Percentiles rank a stretch among this genome's conserved stretches.
phyloP scores from a whole-genome alignment of 2,797 vertebrate species.

The Paguma larvata region DNA sequence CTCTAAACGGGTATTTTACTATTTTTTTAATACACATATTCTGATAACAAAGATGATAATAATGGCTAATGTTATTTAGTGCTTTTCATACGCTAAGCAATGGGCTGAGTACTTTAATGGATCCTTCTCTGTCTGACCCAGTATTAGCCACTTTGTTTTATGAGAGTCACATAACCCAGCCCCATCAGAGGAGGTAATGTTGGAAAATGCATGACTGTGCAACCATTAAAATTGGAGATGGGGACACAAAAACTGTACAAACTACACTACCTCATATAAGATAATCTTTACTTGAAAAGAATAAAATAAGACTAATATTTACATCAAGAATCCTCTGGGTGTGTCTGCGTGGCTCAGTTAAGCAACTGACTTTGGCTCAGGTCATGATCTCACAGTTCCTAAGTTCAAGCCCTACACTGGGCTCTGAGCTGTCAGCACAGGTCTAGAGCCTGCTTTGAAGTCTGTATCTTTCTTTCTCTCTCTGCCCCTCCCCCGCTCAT shows the following conservation, averaged over 20 bases:
- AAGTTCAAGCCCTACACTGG: too few species aligned
- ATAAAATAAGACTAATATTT: neutral
- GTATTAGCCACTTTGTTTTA: neutral
- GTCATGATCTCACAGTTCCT: too few species aligned
- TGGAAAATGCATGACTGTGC: neutral
- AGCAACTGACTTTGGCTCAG: too few species aligned
- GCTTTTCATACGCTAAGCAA: neutral
- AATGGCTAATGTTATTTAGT: neutral
- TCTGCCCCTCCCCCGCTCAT: too few species aligned
- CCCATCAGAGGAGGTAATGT: neutral
- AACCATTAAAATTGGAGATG: neutral
- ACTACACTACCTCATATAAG: neutral
- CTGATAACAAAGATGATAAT: neutral
- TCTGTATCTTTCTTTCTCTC: too few species aligned
- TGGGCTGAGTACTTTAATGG: neutral
- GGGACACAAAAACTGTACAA: neutral
- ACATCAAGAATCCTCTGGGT: neutral
- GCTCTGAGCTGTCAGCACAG: too few species aligned
- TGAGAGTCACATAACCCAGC: neutral
- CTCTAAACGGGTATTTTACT: neutral
- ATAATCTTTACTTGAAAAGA: neutral
- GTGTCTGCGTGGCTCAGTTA: too few species aligned
- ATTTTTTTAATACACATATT: neutral
- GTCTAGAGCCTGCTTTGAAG: too few species aligned
- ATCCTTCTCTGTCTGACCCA: neutral